phyloP scores from a whole-genome alignment of 2,113 vertebrate genomes.

The Gallinago undulata region DNA sequence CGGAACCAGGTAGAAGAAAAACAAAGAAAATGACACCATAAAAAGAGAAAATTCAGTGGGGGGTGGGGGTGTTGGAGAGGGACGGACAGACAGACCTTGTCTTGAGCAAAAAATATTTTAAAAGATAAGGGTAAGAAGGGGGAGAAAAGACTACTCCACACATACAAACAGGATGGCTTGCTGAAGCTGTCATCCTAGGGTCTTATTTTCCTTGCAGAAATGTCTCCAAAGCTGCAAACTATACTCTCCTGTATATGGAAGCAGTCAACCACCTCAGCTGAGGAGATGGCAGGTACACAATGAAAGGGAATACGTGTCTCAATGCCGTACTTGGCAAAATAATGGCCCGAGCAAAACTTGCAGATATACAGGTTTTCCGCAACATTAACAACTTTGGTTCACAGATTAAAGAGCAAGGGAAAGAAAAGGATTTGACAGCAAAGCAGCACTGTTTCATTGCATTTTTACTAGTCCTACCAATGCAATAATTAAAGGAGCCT shows the following conservation, averaged over 20 bases:
- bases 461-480: neutral
- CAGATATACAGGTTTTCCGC: neutral
- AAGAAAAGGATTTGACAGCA: neutral
- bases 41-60: neutral
- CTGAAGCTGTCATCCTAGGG: neutral
- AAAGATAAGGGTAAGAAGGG: neutral
- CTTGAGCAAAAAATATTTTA: neutral
- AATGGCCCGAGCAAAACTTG: neutral
- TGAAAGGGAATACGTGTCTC: neutral
- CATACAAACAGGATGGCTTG: neutral
- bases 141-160: neutral
- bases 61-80: accelerated
- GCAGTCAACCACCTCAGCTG: neutral
- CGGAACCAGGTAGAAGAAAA: neutral
- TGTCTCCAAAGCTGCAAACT: neutral
- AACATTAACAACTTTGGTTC: neutral
- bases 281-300: neutral
- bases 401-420: neutral
- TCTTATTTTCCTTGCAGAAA: neutral
- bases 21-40: neutral
- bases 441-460: neutral
- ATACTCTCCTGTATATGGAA: neutral
- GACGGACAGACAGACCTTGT: too few relatives aligned
- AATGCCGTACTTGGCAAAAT: neutral
- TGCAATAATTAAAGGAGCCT: neutral